Base-by-base conservation (phyloP, 2,113 vertebrate species). In the Callipepla californica region DNA sequence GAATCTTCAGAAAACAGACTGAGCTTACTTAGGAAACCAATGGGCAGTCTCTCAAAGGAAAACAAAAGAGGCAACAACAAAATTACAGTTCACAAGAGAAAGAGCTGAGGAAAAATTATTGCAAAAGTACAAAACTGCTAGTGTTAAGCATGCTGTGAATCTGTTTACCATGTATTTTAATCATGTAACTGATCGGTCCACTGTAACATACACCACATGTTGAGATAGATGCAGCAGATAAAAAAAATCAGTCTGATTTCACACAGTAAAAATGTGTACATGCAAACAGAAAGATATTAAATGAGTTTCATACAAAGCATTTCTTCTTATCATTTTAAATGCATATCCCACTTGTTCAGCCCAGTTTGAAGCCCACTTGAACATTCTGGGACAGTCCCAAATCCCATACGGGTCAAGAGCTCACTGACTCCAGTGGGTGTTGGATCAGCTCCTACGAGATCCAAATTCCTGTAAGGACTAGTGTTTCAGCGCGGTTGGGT, bases 241-340 rank as follows among this genome's bases (percentile, higher is more conserved):
- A 32, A 95, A 90, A 83, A 90, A 83, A 34, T 78, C 22, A 59
- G 55, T 55, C 91, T 94, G 94, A 97, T 94, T 95, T 95, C 85
- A 96, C 69, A 50, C 74, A 74, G 67, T 59, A 96, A 96, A 95
- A 94, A 96, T 95, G 87, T 28, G 2, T 76, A 73, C 67, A 92
- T 90, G 91, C 70, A 90, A 94, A 89, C 72, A 87, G 89, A 92
- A 96, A 87, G 85, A 62, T 3, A 78, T 69, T 66, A 79, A 86
- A 92, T 77, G 58, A 67, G 77, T 82, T 87, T 92, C 75, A 86
- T 42, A 92, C 70, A 91, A 78, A 86, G 92, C 4, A 0, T 91
- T 94, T 94, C 40, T 92, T 95, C 57, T 85, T 73, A 68, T 73
- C 7, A 70, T 87, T 92, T 96, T 68, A 94, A 95, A 95, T 93